Evolutionary conservation across 2,888 invertebrate genomes (phyloP), one percentile per base, ranked within the genome.

Genomic region (Drosophila percnosoma): DNA sequence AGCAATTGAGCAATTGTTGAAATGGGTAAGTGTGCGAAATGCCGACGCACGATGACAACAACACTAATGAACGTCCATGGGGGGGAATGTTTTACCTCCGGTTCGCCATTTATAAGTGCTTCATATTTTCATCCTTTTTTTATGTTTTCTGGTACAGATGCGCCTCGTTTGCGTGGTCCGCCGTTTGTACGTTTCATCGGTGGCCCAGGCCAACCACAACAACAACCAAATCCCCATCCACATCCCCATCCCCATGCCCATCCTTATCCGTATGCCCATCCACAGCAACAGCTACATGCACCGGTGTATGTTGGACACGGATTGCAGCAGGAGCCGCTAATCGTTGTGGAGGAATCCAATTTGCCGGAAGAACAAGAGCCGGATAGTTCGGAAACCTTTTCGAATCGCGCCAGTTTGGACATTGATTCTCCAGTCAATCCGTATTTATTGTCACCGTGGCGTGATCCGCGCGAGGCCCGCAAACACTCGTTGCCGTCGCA

Each of bases 401-500:
- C 95, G 4, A 94, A 94, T 52, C 94, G 95, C 18, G 94, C 94
- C 80, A 96, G 95, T 83, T 93, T 96, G 52, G 96, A 96, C 90
- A 96, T 96, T 72, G 97, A 96, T 91, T 96, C 96, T 0, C 96
- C 96, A 0, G 95, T 95, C 4, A 97, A 97, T 93, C 97, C 97
- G 0, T 97, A 96, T 93, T 94, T 97, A 58, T 93, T 97, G 64
- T 97, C 97, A 0, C 97, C 97, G 6, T 97, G 96, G 95, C 94
- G 96, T 29, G 96, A 96, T 84, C 94, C 95, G 60, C 93, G 96
- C 62, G 96, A 96, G 83, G 95, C 96, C 1, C 94, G 97, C 84
- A 97, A 97, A 90, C 96, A 97, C 89, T 97, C 97, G 31, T 93
- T 97, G 83, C 97, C 97, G 2, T 97, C 97, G 0, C 97, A 97